Evolutionary conservation across 2,888 invertebrate genomes (phyloP), one percentile per base, ranked within the genome.

Genomic region (Drosophila kuntzei): DNA sequence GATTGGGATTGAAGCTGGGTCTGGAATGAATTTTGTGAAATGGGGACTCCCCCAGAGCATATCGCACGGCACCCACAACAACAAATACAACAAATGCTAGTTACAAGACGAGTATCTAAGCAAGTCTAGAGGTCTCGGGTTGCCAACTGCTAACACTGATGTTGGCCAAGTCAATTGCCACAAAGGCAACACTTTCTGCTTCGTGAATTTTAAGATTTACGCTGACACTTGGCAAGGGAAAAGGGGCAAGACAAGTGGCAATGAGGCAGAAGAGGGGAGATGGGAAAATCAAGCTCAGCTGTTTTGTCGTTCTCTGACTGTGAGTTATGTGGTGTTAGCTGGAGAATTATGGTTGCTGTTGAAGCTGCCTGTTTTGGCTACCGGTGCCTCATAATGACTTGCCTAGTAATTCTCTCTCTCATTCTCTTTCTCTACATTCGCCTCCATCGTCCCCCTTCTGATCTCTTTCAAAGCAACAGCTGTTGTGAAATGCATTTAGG

Each of bases 191-290:
- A 79, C 76, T 87, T 87, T 82, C 80, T 85, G 85, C 82, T 87
- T 63, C 62, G 79, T 67, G 86, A 80, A 78, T 81, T 86, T 80
- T 71, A 88, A 84, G 88, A 88, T 86, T 86, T 86, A 88, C 87
- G 82, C 86, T 76, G 85, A 87, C 85, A 88, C 68, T 76, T 82
- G 84, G 69, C 80, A 76, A 36, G 55, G 59, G 46, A 46, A 49
- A 20, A 14, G 29, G 18, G n/a, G 44, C 20, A 12, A 29, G 27
- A 36, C 1, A 29, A 29, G 8, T 2, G 12, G 14, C 12, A n/a
- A 2, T 12, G 47, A 37, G 64, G 43, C 29, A 22, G 55, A 36
- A 29, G 11, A n/a, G 51, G 3, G 11, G 16, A 8, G 6, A 11
- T 41, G n/a, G 46, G 39, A 6, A 34, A 16, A 20, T 37, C 25